These are phyloP conservation scores for Eriocheir sinensis DNA, from an alignment of 1,140 invertebrate genomes.

Conservation along the genomic window DNA sequence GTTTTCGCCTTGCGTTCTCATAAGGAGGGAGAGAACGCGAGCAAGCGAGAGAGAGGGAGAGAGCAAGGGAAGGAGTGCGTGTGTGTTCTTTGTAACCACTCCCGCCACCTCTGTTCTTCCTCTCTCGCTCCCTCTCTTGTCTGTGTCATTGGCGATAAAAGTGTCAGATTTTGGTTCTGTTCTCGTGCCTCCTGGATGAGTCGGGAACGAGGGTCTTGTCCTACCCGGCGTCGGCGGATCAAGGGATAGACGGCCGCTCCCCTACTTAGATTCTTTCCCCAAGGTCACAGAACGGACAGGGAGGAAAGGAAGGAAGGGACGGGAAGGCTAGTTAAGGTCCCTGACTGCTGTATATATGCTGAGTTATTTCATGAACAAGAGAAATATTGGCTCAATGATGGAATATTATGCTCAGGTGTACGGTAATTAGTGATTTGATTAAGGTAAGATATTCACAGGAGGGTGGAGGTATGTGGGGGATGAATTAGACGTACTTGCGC, in stretches of 20 bases:
- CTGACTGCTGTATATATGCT: background rate
- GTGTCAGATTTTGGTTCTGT: background rate
- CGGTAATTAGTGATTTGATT: background rate
- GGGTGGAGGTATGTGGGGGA: too few species aligned
- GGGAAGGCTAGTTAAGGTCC: background rate
- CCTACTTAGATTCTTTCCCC: slow-evolving; percentile 1
- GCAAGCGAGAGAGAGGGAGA: too few species aligned
- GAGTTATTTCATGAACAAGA: too few species aligned
- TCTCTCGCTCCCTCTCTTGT: background rate
- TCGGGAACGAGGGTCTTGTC: background rate
- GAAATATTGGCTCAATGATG: too few species aligned
- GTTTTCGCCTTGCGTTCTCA: background rate
- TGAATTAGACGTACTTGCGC: background rate
- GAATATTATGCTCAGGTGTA: background rate
- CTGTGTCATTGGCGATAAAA: background rate
- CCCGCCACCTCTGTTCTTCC: too few species aligned
- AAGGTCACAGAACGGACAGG: background rate
- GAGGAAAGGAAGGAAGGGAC: background rate
- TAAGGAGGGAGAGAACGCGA: too few species aligned
- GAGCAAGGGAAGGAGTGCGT: too few species aligned
- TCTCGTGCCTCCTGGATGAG: slow-evolving; percentile 1
- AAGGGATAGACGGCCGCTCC: background rate
- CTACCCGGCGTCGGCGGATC: background rate
- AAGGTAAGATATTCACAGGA: background rate
- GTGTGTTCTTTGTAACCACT: too few species aligned